Base-by-base conservation (phyloP, 2,888 invertebrate species). In the Didymodactylos carnosus region DNA sequence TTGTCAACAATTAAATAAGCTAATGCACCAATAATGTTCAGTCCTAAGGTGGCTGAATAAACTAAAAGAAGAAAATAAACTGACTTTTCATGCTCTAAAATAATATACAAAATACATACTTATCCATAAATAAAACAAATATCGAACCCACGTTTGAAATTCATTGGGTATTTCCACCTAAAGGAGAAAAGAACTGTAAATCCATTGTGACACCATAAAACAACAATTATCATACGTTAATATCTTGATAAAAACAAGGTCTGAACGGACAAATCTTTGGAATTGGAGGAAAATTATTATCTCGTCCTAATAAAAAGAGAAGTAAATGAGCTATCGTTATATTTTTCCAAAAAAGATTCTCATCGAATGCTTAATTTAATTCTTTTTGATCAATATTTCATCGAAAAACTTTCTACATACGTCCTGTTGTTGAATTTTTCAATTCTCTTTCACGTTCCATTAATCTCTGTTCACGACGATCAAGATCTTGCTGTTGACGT, bases 231-330 rank as follows among this genome's bases (percentile, higher is more conserved):
- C n/a, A n/a, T n/a, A n/a, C 91, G 83, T 92, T 92, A 79, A 99
- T 94, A 84, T 99, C 98, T 86, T 98, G 97, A 84, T 97, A 97
- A 86, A 99, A 98, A 84, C 98, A 99, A 0, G 98, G 97, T 82
- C 94, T 92, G 76, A 95, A 88, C 76, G 85, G 85, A 77, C 92
- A 94, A 76, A 78, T 81, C 72, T 90, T 88, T 0, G 98, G 97
- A 77, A 99, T 84, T 0, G 98, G 98, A 2, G 98, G 98, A 94
- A 95, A 99, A 85, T 98, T 99, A 84, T 97, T 95, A 78, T 90
- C 87, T 78, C 92, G 85, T 75, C 86, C 87, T 87, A 80, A 73
- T 82, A 83, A 77, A 70, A 77, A 75, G 76, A 69, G 53, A 74
- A 76, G 35, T 53, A 75, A 72, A 71, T 70, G 16, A 25, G 16